phyloP scores from a whole-genome alignment of 2,888 invertebrate species.

The Patella ulyssiponensis region DNA sequence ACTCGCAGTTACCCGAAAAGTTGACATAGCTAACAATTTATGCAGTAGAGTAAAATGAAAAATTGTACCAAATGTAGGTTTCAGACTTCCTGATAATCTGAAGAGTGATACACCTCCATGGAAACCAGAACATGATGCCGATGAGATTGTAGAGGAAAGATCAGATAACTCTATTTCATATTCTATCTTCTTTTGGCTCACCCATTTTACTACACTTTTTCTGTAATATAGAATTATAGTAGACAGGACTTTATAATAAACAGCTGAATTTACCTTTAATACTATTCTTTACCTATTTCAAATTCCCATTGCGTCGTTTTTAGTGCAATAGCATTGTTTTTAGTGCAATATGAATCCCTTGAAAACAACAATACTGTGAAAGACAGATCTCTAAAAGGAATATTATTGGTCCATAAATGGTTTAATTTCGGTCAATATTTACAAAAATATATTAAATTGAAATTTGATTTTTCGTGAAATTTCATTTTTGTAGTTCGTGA shows the following conservation, averaged over 20 bases:
- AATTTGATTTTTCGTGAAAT: no score
- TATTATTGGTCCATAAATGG: no score
- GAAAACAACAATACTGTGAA: no score
- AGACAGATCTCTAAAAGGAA: no score
- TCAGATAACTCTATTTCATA: conserved; percentile 50
- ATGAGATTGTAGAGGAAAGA: conserved; percentile 57
- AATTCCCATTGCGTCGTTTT: no score
- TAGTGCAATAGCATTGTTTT: no score
- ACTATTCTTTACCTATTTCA: neutral
- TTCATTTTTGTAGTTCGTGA: no score
- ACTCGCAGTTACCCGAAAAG: no score
- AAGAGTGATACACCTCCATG: conserved; percentile 52
- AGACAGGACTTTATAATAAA: neutral
- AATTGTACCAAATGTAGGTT: conserved; percentile 46
- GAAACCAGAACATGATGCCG: conserved; percentile 61
- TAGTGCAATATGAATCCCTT: no score
- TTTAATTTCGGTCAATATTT: no score
- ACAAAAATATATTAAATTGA: no score
- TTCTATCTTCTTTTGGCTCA: conserved; percentile 44
- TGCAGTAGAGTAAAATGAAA: neutral
- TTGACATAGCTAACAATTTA: no score
- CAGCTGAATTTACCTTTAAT: neutral
- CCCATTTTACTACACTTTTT: conserved; percentile 33
- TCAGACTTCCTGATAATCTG: conserved; percentile 46
- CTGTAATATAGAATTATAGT: conserved; percentile 30